Conservation (phyloP, 2,113 vertebrate species). For the Blennius ocellaris region DNA sequence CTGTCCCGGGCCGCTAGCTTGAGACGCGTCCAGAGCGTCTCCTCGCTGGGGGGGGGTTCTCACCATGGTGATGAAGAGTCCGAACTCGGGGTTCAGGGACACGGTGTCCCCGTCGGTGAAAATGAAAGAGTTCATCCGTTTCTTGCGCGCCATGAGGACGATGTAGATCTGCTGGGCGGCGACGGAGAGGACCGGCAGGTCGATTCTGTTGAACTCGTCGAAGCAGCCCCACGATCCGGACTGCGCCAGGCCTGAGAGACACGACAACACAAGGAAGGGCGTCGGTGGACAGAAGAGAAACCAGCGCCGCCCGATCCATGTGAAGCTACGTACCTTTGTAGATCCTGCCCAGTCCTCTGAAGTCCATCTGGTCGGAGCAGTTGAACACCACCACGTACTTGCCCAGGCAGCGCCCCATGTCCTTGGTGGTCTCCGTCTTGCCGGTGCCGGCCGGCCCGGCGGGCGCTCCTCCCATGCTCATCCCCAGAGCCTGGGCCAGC, state of each 20-base stretch:
- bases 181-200: conserved; percentile 92
- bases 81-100: conserved; percentile 92
- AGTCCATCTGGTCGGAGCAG: conserved; percentile 96
- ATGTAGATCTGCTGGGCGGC: conserved; percentile 94
- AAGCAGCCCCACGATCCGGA: conserved; percentile 95
- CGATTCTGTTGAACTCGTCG: conserved; percentile 94
- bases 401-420: conserved; percentile 93
- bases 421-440: conserved; percentile 94
- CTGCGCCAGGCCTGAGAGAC: conserved; percentile 88
- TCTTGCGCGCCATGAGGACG: conserved; percentile 91
- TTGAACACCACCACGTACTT: conserved; percentile 95
- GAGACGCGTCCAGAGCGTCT: too few species aligned
- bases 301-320: too few species aligned
- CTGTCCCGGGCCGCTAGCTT: too few species aligned
- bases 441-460: conserved; percentile 92
- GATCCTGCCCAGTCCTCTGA: conserved; percentile 92
- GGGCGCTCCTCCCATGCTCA: conserved; percentile 95
- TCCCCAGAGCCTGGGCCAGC: conserved; percentile 90
- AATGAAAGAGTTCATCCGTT: conserved; percentile 88
- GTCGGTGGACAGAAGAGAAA: too few species aligned
- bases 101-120: conserved; percentile 93
- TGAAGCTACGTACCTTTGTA: too few species aligned
- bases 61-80: conserved; percentile 96
- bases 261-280: not conserved
- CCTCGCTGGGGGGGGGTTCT: too few species aligned